phyloP scores from a whole-genome alignment of 2,888 invertebrate species.

The Lepeophtheirus nordmannii region DNA sequence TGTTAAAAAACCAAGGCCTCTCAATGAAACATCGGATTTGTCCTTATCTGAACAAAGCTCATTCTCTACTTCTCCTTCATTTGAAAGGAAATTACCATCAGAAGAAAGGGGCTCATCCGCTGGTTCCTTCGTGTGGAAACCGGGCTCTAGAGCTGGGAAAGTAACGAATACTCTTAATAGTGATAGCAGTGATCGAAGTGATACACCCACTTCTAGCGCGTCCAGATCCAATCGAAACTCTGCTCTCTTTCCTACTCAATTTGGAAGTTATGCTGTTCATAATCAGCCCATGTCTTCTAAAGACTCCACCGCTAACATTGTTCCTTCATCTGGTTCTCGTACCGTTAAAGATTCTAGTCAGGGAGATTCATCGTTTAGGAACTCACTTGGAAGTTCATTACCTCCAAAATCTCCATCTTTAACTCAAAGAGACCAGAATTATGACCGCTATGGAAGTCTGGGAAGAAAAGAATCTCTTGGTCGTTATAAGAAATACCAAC shows the following conservation, averaged over 20 bases:
- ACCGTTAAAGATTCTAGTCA: not conserved
- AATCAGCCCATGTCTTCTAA: not conserved
- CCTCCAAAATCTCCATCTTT: conserved; percentile 7
- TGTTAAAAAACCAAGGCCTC: conserved; percentile 15
- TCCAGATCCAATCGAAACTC: not conserved
- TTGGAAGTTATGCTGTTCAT: not conserved
- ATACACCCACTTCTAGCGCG: not conserved
- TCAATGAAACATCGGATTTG: conserved; percentile 23
- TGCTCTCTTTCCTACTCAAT: not conserved
- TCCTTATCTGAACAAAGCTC: conserved; percentile 21
- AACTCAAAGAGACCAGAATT: not conserved
- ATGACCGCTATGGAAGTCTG: conserved; percentile 21
- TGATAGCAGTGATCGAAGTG: conserved; percentile 16
- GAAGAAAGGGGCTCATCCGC: not conserved
- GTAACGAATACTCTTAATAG: not conserved
- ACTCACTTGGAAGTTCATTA: not conserved
- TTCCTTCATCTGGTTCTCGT: not conserved
- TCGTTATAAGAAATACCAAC: conserved; percentile 15
- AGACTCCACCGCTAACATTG: not conserved
- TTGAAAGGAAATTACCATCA: conserved; percentile 12
- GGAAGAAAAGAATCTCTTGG: conserved; percentile 21
- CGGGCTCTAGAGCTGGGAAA: not conserved
- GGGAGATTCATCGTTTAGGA: conserved; percentile 4
- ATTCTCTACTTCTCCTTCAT: conserved; percentile 20
- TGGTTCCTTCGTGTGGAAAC: not conserved